These are phyloP conservation scores for Cervus canadensis DNA, from an alignment of 2,113 vertebrate species.

Conservation along the genomic window DNA sequence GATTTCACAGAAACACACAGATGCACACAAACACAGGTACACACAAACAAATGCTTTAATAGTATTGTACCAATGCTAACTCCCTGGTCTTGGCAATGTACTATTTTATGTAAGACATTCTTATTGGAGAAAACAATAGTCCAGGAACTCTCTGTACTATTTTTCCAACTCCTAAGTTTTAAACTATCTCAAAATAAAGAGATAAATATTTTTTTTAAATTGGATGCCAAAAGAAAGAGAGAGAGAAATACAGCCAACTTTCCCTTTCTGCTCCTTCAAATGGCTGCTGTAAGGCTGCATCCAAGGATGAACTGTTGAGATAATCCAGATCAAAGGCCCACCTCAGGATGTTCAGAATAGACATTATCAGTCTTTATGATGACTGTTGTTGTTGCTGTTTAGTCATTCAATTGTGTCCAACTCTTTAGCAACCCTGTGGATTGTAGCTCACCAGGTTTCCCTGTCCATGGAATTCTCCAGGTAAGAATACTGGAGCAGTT, in stretches of 20 bases:
- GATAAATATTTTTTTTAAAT: background rate
- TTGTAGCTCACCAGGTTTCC: background rate
- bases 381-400: background rate
- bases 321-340: background rate
- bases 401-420: background rate
- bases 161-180: background rate
- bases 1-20: background rate
- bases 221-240: background rate
- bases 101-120: background rate
- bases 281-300: background rate
- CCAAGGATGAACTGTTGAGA: background rate
- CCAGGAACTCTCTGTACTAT: background rate
- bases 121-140: background rate
- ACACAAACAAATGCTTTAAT: background rate
- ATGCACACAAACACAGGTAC: background rate
- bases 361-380: background rate
- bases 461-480: background rate
- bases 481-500: background rate
- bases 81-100: background rate
- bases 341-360: background rate
- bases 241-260: background rate
- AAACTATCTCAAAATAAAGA: slow-evolving; percentile 10
- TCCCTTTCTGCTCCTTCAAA: background rate
- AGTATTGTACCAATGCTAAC: background rate
- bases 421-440: background rate